Percentiles rank a stretch among this genome's conserved stretches.
phyloP scores from a whole-genome alignment of 2,797 vertebrate species.

The Paedocypris micromegethes region DNA sequence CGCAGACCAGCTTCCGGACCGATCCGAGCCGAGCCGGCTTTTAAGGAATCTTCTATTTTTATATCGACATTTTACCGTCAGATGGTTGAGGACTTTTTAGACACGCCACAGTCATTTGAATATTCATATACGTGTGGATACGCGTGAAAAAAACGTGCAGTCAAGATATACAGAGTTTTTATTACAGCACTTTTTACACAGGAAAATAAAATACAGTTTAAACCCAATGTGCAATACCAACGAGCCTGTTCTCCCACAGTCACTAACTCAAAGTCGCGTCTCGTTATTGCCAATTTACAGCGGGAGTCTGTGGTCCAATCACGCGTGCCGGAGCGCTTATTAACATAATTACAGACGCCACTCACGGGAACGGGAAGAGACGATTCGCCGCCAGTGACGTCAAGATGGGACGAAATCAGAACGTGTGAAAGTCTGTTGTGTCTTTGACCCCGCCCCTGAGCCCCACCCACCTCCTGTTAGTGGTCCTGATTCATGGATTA shows the following conservation, averaged over 20 bases:
- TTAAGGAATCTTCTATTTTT: no score
- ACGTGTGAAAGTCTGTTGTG: no score
- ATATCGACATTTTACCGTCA: no score
- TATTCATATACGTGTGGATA: no score
- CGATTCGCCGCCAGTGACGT: constrained; percentile 41
- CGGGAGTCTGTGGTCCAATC: background rate
- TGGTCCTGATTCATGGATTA: no score
- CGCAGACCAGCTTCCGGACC: no score
- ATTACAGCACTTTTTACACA: constrained; percentile 30
- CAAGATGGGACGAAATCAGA: constrained; percentile 40
- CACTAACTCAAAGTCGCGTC: background rate
- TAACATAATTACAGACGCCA: constrained; percentile 55
- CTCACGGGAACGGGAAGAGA: constrained; percentile 50
- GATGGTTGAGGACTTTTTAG: no score
- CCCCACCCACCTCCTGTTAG: no score
- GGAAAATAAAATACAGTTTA: constrained; percentile 14
- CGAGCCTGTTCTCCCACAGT: background rate
- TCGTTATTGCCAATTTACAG: constrained; percentile 13
- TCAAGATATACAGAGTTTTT: constrained; percentile 30
- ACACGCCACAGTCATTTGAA: no score
- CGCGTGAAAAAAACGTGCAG: background rate
- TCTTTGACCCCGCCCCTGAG: no score
- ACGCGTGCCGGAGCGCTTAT: constrained; percentile 44
- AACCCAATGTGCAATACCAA: constrained; percentile 4
- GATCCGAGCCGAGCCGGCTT: no score